Conservation (phyloP, 2,888 invertebrate genomes). For the Bombylius major region DNA sequence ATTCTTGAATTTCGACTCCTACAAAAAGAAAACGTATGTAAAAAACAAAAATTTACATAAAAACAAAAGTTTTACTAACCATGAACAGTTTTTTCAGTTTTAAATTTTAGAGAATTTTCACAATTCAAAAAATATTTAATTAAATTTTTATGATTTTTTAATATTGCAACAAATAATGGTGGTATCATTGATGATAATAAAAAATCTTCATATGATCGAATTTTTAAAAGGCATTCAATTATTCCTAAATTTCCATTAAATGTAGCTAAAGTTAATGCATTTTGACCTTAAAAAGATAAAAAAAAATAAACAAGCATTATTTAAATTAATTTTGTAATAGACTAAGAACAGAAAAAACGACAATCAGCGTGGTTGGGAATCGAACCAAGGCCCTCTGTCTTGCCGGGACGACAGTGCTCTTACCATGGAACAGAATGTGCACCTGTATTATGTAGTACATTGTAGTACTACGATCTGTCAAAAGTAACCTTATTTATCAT, state of each 20-base stretch:
- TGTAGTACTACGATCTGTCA: too few species aligned
- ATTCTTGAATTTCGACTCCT: neutral
- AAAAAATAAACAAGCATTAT: neutral
- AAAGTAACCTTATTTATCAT: too few species aligned
- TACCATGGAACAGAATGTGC: too few species aligned
- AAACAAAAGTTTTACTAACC: neutral
- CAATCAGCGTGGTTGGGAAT: too few species aligned
- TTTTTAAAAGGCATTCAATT: slow-evolving; percentile 22
- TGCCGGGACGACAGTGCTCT: too few species aligned
- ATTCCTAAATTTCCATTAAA: slow-evolving; percentile 22
- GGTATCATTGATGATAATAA: slow-evolving; percentile 30
- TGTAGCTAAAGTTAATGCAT: slow-evolving; percentile 31
- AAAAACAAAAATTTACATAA: neutral
- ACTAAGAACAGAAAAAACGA: too few species aligned
- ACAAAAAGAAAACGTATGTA: neutral
- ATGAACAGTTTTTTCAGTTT: neutral
- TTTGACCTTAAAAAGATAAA: slow-evolving; percentile 24
- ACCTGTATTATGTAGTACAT: too few species aligned
- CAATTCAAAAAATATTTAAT: slow-evolving; percentile 18
- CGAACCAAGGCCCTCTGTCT: too few species aligned
- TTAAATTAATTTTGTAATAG: too few species aligned
- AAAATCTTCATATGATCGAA: slow-evolving; percentile 28
- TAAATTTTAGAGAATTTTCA: too few species aligned
- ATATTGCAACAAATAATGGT: slow-evolving; percentile 28
- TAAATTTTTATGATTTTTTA: slow-evolving; percentile 22